Evolutionary conservation across 1,140 invertebrate genomes (phyloP), one percentile per base, ranked within the genome.

Genomic region (Dryas iulia): DNA sequence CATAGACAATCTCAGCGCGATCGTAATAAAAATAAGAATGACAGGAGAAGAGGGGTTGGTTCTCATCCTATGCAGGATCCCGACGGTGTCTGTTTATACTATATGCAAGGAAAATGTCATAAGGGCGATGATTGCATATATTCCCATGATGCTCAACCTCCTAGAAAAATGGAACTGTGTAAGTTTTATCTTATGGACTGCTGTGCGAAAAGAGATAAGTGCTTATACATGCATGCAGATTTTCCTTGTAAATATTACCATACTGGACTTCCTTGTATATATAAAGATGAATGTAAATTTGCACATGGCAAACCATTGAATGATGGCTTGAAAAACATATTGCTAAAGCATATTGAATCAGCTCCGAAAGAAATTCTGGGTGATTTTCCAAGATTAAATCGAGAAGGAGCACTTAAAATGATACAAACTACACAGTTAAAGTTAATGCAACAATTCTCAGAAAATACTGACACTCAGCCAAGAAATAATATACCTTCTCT

Each of bases 231-330:
- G 96, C 98, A 99, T 93, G 95, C 96, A 76, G 98, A 99, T 86
- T 99, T 98, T 87, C 98, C 98, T 31, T 99, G 98, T 92, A 99
- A 99, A 93, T 99, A 97, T 93, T 99, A 96, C 84, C 98, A 99
- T 82, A 97, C 97, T 53, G 98, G 97, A 74, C 94, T 97, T 74
- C 95, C 96, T 56, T 99, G 98, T 89, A 94, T 94, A 72, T 96
- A 97, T 23, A 94, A 94, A 66, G 93, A 93, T 33, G 95, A 95
- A 63, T 99, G 98, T 92, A 97, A 98, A 91, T 99, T 99, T 88
- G 97, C 97, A 35, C 98, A 99, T 91, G 94, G 94, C 14, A 94
- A 96, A 73, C 96, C 97, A 0, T 91, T 99, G 0, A 95, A 94
- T 78, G 96, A 97, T 63, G 94, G 94, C 79, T 94, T 95, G 52